Conservation (phyloP, 2,797 vertebrate species). For the Gymnothorax javanicus region DNA sequence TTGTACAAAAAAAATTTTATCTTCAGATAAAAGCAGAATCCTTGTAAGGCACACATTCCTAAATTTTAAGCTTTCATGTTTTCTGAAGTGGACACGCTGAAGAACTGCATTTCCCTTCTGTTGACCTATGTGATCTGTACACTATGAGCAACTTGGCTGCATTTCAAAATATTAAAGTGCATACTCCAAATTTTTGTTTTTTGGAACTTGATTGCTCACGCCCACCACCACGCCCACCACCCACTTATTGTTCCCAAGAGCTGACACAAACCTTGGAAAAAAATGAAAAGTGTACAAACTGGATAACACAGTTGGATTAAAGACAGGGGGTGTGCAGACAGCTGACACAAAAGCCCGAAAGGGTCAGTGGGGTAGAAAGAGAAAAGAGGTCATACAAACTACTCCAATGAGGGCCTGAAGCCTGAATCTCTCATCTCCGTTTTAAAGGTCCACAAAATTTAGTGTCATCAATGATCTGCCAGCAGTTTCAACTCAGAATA, state of each 20-base stretch:
- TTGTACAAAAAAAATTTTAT: neutral
- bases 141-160: neutral
- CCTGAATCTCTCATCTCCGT: neutral
- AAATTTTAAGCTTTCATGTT: neutral
- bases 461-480: too few relatives aligned
- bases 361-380: neutral
- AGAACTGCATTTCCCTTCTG: neutral
- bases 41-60: neutral
- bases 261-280: conserved; percentile 28
- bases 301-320: neutral
- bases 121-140: neutral
- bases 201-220: neutral
- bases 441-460: neutral
- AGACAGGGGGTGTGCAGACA: neutral
- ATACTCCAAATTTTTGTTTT: neutral
- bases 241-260: conserved; percentile 31
- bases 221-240: neutral
- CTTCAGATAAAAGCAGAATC: neutral
- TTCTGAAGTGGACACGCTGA: neutral
- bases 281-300: too few relatives aligned
- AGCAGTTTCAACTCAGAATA: too few relatives aligned
- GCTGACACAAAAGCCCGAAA: neutral
- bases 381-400: neutral
- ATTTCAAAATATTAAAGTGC: neutral
- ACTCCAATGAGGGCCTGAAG: neutral